Evolutionary conservation across 2,113 vertebrate genomes (phyloP).

Genomic region (Erythrocercus mccallii): DNA sequence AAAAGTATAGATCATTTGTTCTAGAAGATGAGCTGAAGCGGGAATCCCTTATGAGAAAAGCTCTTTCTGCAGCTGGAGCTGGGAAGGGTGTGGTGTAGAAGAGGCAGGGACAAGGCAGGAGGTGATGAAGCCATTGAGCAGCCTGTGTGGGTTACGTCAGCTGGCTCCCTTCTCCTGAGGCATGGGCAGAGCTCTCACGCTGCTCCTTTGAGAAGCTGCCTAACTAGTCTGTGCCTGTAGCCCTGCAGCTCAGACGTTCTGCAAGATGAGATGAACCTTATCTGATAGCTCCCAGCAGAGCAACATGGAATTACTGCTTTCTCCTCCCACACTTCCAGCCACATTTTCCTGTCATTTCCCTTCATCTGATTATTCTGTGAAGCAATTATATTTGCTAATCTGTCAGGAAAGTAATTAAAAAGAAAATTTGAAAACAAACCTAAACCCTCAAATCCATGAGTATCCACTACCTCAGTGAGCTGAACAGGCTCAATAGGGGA

Average conservation of each 20-base stretch:
- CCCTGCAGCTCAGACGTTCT: not conserved
- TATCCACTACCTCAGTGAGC: not conserved
- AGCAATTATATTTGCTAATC: not conserved
- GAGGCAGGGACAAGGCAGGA: not conserved
- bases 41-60: not conserved
- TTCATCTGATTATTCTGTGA: not conserved
- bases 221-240: not conserved
- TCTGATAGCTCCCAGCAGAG: constrained; percentile 17
- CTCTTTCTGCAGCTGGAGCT: not conserved
- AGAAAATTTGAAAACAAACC: not conserved
- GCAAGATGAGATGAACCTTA: not conserved
- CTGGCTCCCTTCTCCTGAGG: not conserved
- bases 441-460: not conserved
- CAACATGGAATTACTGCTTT: not conserved
- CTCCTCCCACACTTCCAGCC: not conserved
- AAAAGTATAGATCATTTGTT: not conserved
- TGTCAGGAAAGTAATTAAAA: not conserved
- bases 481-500: not conserved
- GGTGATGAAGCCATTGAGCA: not conserved
- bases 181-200: not conserved
- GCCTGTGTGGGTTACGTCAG: not conserved
- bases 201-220: not conserved
- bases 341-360: not conserved
- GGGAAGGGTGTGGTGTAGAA: not conserved
- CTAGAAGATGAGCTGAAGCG: not conserved